Base-by-base conservation (phyloP, 2,888 invertebrate genomes). In the Galerucella pusilla region DNA sequence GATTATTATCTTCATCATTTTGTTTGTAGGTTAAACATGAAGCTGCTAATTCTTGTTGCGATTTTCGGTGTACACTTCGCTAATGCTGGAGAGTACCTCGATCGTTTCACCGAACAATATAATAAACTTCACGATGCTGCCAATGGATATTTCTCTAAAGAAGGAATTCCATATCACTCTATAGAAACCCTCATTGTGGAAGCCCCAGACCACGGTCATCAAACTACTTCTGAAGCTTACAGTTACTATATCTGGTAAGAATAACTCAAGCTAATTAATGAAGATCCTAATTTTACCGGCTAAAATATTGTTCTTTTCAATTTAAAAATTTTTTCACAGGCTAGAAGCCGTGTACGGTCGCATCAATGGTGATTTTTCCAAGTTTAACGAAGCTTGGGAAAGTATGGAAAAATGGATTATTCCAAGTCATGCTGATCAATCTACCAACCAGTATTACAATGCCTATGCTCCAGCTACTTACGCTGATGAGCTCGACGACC, bases 161-260 rank as follows among this genome's bases (percentile, higher is more conserved):
- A 78, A 67, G 80, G 80, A 49, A 76, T 82, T 25, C 82, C 82
- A 10, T 82, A 81, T 70, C 82, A 82, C 66, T 65, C 80, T n/a
- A 77, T 79, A 9, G 82, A 82, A 77, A 82, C 82, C 10, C 67
- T 82, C 57, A 79, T 82, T 28, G 80, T 81, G 2, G 81, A 81
- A 65, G 81, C 81, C 10, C 81, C 82, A 14, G 82, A 81, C 63
- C 72, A 81, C 52, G 82, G 81, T 7, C 81, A 81, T 64, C 78
- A 81, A 77, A 81, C 80, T 9, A 81, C 81, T 20, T 82, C 82
- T 9, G 82, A 82, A 75, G 82, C 81, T 9, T 79, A 70, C 78
- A 81, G 80, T 76, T 82, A 80, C 66, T 80, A 76, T 28, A 16
- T 79, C 16, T 79, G 77, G 77, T 71, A 65, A 64, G 57, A 65